A percentile compares a stretch with the other conserved stretches of the same genome.
Evolutionary conservation across 2,113 vertebrate genomes (phyloP).

Genomic region (Scopus umbretta): DNA sequence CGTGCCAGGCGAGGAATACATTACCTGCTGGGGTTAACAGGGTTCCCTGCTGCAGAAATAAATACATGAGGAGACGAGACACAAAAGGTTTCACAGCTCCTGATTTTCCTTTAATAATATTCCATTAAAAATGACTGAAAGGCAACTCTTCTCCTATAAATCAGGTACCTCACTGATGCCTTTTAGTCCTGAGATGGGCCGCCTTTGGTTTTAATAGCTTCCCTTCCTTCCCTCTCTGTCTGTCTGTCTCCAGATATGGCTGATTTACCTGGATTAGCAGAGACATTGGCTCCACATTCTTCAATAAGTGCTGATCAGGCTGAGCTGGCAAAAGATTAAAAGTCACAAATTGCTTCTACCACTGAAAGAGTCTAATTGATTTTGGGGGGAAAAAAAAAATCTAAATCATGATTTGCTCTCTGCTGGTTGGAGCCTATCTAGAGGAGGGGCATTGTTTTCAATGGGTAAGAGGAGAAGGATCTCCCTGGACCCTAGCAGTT

Average conservation of each 20-base stretch:
- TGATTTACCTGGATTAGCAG: slow-evolving; percentile 72
- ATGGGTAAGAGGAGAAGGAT: not conserved
- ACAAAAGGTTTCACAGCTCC: slow-evolving; percentile 69
- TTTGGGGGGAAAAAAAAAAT: not conserved
- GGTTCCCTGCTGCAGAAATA: slow-evolving; percentile 70
- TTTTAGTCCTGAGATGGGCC: slow-evolving; percentile 27
- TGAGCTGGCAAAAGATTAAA: slow-evolving; percentile 62
- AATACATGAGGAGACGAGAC: slow-evolving; percentile 73
- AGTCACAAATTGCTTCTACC: slow-evolving; percentile 65
- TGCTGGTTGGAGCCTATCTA: not conserved
- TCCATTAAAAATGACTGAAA: slow-evolving; percentile 73
- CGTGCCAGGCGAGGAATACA: slow-evolving; percentile 66
- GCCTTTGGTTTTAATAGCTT: slow-evolving; percentile 62
- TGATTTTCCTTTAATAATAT: slow-evolving; percentile 73
- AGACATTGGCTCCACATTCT: slow-evolving; percentile 50
- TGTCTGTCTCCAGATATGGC: slow-evolving; percentile 59
- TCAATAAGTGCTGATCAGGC: slow-evolving; percentile 50
- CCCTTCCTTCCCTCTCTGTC: slow-evolving; percentile 38
- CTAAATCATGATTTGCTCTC: slow-evolving; percentile 8
- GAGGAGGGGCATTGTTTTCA: not conserved
- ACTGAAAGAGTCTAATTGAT: slow-evolving; percentile 43
- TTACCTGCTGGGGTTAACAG: slow-evolving; percentile 72
- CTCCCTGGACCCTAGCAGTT: not conserved
- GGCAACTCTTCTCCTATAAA: slow-evolving; percentile 55
- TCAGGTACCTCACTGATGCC: slow-evolving; percentile 37